Base-by-base conservation (phyloP, 2,888 invertebrate species). In the Lasius platythorax region DNA sequence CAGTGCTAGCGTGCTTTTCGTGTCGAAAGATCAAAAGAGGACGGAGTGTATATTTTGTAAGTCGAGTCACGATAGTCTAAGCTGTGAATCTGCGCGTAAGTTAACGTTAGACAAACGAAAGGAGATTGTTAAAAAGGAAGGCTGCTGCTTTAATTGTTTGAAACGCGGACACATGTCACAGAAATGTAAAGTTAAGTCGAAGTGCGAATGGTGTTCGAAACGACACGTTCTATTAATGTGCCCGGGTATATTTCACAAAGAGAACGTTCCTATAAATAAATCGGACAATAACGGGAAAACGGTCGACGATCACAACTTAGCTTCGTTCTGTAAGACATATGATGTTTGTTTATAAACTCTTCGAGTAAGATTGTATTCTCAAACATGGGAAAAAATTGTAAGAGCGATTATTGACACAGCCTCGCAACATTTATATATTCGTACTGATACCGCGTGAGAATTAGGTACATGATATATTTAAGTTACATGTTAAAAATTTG, bases 31-130 rank as follows among this genome's bases (percentile, higher is more conserved):
- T 8, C 23, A 66, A 37, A 33, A 12, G 53, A 64, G 15, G n/a
- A 18, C 3, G n/a, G 56, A 8, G 8, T 91, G 88, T 50, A 86
- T 90, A 46, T 91, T 91, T 73, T 91, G 90, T 28, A 82, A 76
- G 11, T 67, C 61, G 40, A 66, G 40, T 6, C 81, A 85, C 85
- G 72, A 86, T 50, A 86, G 82, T 84, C 9, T 1, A 40, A 40
- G 9, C 40, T 40, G 40, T 9, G 43, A 82, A 40, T 18, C 56
- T 40, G 58, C 46, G 11, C 68, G 68, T 50, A 68, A 67, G 3
- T 46, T 67, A 46, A 46, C 43, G 8, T 40, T 40, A 40, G 9
- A 40, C 9, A 28, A 67, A 12, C 28, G 67, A 67, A 46, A 18
- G 2, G 67, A 46, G 0, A 46, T 46, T 28, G 43, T 46, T 1